Conservation (phyloP, 1,140 invertebrate genomes). For the Musca domestica region DNA sequence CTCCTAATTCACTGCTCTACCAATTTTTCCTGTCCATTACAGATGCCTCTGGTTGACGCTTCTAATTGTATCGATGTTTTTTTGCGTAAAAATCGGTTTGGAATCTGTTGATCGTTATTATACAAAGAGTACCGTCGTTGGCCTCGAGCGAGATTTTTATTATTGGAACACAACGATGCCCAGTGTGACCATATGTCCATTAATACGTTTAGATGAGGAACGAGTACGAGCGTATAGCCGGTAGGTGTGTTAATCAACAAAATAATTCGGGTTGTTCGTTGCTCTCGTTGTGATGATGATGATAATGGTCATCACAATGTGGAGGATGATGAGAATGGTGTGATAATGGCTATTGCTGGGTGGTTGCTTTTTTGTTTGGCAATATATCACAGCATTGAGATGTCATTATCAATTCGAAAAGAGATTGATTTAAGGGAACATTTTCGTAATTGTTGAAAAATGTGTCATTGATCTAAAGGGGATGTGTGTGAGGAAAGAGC, state of each 20-base stretch:
- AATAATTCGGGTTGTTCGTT: too few relatives aligned
- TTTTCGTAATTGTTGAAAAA: too few relatives aligned
- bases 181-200: conserved; percentile 58
- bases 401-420: not conserved
- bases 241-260: conserved; percentile 40
- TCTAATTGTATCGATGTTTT: conserved; percentile 37
- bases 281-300: too few relatives aligned
- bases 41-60: conserved; percentile 43
- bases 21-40: not conserved
- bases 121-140: conserved; percentile 60
- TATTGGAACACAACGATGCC: conserved; percentile 69
- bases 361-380: too few relatives aligned
- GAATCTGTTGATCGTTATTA: conserved; percentile 45
- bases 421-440: too few relatives aligned
- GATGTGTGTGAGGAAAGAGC: too few relatives aligned
- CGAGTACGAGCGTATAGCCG: conserved; percentile 53
- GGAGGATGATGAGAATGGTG: too few relatives aligned
- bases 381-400: not conserved
- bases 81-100: conserved; percentile 36
- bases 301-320: too few relatives aligned
- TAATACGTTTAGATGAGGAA: conserved; percentile 52
- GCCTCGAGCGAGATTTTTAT: conserved; percentile 67
- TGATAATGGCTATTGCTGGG: too few relatives aligned
- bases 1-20: not conserved
- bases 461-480: too few relatives aligned